Conservation (phyloP, 2,113 vertebrate genomes). For the Pygoscelis adeliae region DNA sequence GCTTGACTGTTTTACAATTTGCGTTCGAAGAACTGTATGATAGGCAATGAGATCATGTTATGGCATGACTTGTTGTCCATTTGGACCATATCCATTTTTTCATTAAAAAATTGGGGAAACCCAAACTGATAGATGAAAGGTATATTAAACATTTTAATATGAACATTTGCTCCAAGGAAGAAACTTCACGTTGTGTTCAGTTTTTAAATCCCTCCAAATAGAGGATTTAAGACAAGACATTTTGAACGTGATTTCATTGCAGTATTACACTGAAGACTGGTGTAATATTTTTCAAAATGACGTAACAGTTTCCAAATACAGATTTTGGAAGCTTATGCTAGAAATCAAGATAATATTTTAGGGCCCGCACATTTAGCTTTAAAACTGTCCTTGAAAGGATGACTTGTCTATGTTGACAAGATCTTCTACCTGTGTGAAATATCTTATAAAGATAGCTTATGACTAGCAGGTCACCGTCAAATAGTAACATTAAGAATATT, state of each 20-base stretch:
- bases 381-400: slow-evolving; percentile 56
- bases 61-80: slow-evolving; percentile 14
- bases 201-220: slow-evolving; percentile 30
- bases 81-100: slow-evolving; percentile 13
- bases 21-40: slow-evolving; percentile 47
- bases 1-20: slow-evolving; percentile 60
- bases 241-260: slow-evolving; percentile 67
- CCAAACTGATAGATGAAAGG: neutral
- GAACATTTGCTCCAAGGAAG: slow-evolving; percentile 45
- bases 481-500: slow-evolving; percentile 75
- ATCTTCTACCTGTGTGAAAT: slow-evolving; percentile 68
- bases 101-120: neutral
- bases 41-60: slow-evolving; percentile 70
- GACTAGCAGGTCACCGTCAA: slow-evolving; percentile 75
- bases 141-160: neutral
- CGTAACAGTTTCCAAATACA: slow-evolving; percentile 54
- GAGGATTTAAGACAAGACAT: slow-evolving; percentile 53
- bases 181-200: slow-evolving; percentile 39
- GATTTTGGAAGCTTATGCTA: slow-evolving; percentile 62
- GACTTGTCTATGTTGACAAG: slow-evolving; percentile 69
- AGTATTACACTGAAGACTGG: slow-evolving; percentile 53
- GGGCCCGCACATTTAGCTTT: slow-evolving; percentile 64
- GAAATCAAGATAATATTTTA: slow-evolving; percentile 59
- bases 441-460: slow-evolving; percentile 82
- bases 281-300: slow-evolving; percentile 52